phyloP scores from a whole-genome alignment of 1,140 invertebrate genomes.

The Belonocnema kinseyi region DNA sequence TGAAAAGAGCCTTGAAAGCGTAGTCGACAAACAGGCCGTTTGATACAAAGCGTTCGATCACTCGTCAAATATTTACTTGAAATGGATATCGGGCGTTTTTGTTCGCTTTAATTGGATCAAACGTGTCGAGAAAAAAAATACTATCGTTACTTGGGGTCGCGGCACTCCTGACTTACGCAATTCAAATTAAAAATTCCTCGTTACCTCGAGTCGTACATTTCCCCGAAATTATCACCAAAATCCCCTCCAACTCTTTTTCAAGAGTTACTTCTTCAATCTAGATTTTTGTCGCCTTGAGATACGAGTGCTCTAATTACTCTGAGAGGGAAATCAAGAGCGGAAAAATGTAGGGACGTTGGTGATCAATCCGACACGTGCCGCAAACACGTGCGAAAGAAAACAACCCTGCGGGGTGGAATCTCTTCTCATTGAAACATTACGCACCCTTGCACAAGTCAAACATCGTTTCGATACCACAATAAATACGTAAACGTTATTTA shows the following conservation, averaged over 20 bases:
- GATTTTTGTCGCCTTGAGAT: not conserved
- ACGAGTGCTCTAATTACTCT: not conserved
- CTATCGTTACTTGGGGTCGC: too few species aligned
- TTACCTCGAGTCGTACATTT: not conserved
- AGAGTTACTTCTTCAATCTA: not conserved
- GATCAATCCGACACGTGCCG: conserved; percentile 29
- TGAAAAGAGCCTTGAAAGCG: not conserved
- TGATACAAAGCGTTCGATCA: not conserved
- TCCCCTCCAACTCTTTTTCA: not conserved
- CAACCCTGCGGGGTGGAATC: not conserved
- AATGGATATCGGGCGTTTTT: conserved; percentile 9
- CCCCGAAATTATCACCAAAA: not conserved
- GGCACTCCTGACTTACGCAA: not conserved
- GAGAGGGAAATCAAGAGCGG: not conserved
- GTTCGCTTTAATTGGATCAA: not conserved
- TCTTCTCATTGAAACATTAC: conserved; percentile 24
- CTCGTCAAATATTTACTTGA: conserved; percentile 1
- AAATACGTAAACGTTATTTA: not conserved
- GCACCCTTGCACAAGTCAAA: conserved; percentile 18
- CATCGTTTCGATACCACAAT: not conserved
- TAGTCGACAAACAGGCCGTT: not conserved
- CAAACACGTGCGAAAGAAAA: conserved; percentile 27
- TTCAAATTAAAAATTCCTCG: not conserved
- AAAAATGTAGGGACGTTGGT: not conserved
- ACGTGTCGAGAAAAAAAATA: not conserved